Evolutionary conservation across 1,140 invertebrate species (phyloP), one percentile per base, ranked within the genome.

Genomic region (Helicoverpa armigera): DNA sequence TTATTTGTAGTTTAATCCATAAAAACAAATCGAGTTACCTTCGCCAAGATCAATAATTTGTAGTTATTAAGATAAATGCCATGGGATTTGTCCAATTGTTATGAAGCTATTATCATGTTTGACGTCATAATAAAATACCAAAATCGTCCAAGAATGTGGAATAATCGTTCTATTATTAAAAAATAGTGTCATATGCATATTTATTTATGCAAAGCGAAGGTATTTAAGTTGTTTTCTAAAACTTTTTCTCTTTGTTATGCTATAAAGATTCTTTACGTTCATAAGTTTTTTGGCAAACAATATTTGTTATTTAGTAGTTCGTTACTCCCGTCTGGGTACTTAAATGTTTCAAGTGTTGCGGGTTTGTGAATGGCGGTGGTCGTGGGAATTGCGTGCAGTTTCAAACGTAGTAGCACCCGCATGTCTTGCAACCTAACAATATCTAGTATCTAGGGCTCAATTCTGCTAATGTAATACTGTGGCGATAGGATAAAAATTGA

Each of bases 301-400:
- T 56, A 70, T 73, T 18, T n/a, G 29, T n/a, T 35, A 72, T 18
- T 72, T 72, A 54, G 7, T 23, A 54, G 69, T 73, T 56, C 51
- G n/a, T 73, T 73, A 7, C 70, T 35, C 70, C 53, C 70, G 11
- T 73, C 70, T 58, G 31, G 58, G 53, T 75, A n/a, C 29, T 74
- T 74, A 74, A 18, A 54, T 74, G 14, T 51, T 31, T 35, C 54
- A 60, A 75, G 35, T 75, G 73, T 75, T 75, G 58, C 43, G 56
- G 29, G 75, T 67, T 67, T 78, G 31, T 79, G 53, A 79, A 79
- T 70, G 76, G 65, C 60, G 48, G 74, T 53, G 35, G 65, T 29
- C 83, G 82, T 84, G 78, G 65, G 83, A 82, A 78, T 79, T 35
- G 65, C 65, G 53, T 79, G 76, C 60, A 63, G 51, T 69, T 70